Conservation (phyloP, 1,140 invertebrate genomes). For the Philotrypesis tridentata region DNA sequence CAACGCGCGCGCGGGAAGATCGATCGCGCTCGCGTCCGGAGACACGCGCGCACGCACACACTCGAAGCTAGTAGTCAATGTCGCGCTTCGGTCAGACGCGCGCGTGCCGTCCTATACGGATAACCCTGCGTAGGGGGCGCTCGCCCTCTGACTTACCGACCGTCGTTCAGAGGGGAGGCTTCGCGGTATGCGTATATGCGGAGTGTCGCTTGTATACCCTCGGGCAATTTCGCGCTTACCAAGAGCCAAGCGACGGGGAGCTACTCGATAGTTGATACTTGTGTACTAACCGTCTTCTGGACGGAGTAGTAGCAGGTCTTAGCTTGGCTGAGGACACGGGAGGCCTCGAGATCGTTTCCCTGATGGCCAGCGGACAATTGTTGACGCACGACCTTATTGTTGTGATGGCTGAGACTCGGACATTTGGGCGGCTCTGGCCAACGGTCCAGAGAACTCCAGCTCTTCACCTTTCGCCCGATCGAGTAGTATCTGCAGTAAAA, state of each 20-base stretch:
- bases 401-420: constrained; percentile 1
- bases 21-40: not conserved
- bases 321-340: constrained; percentile 51
- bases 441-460: constrained; percentile 76
- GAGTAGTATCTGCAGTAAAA: constrained; percentile 72
- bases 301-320: constrained; percentile 58
- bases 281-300: constrained; percentile 52
- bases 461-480: constrained; percentile 72
- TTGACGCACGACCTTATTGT: not conserved
- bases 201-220: too few relatives aligned
- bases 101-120: too few relatives aligned
- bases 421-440: constrained; percentile 62
- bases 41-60: not conserved
- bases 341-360: constrained; percentile 26
- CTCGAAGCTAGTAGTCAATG: not conserved
- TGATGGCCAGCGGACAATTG: constrained; percentile 16
- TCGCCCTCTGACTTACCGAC: not conserved
- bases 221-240: too few relatives aligned
- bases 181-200: too few relatives aligned
- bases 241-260: too few relatives aligned
- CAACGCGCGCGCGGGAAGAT: not conserved
- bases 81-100: not conserved
- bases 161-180: not conserved
- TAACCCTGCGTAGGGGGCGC: not conserved
- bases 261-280: too few relatives aligned